phyloP scores from a whole-genome alignment of 2,888 invertebrate species.

The Cephus pygmeus region DNA sequence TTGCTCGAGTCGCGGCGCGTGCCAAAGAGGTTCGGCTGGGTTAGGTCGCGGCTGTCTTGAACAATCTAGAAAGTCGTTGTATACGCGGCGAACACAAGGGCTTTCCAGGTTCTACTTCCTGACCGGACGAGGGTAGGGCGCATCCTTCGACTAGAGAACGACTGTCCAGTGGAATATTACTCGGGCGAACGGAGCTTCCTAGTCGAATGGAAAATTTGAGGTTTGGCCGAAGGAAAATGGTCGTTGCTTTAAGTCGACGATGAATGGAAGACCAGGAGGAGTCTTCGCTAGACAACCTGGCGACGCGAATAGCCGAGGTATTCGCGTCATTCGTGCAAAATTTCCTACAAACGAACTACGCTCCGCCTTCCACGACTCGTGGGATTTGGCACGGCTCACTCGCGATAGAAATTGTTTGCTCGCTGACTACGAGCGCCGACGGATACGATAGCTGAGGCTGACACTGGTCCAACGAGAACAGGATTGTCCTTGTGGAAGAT shows the following conservation, averaged over 20 bases:
- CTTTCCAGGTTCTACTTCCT: background rate
- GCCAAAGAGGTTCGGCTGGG: slow-evolving; percentile 2
- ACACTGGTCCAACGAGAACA: background rate
- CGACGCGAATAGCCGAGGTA: slow-evolving; percentile 43
- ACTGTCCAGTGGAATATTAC: background rate
- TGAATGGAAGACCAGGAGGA: slow-evolving; percentile 21
- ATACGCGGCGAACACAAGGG: background rate
- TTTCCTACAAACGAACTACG: background rate
- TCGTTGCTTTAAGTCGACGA: background rate
- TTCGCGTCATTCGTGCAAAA: slow-evolving; percentile 15
- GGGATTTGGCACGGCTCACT: background rate
- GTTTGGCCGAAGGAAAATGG: background rate
- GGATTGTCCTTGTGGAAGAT: background rate
- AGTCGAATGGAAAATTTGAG: background rate
- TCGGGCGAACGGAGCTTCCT: background rate
- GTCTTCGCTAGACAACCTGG: slow-evolving; percentile 43
- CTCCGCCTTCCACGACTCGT: background rate
- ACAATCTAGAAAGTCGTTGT: background rate
- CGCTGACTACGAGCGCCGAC: background rate
- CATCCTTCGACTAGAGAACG: background rate
- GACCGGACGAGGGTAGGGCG: background rate
- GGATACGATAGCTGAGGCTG: background rate
- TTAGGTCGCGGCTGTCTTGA: background rate
- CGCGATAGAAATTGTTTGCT: slow-evolving; percentile 1
- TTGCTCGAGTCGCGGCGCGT: background rate